These are phyloP conservation scores for Manis javanica DNA, from an alignment of 2,797 vertebrate genomes.

Conservation along the genomic window DNA sequence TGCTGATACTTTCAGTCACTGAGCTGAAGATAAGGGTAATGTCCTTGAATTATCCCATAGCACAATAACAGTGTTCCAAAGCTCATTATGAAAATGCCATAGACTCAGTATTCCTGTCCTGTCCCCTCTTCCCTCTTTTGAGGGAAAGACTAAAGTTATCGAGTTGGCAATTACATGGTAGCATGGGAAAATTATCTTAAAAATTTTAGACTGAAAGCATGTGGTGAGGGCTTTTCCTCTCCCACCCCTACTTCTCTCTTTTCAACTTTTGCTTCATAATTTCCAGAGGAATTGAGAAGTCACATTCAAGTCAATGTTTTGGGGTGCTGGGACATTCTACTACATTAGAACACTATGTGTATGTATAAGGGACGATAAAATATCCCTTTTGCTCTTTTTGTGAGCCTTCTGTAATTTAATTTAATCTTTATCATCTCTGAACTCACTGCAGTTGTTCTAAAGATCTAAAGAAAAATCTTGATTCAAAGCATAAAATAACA, in stretches of 20 bases:
- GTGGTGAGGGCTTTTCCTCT: neutral
- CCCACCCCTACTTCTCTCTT: neutral
- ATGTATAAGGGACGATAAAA: conserved; percentile 77
- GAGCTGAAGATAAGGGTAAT: conserved; percentile 64
- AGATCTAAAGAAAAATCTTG: conserved; percentile 85
- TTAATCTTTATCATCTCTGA: conserved; percentile 83
- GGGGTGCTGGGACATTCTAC: neutral
- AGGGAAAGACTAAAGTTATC: neutral
- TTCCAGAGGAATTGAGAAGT: conserved; percentile 72
- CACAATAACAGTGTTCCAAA: neutral
- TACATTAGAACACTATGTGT: conserved; percentile 52
- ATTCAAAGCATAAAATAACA: conserved; percentile 84
- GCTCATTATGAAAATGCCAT: conserved; percentile 38
- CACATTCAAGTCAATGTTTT: conserved; percentile 68
- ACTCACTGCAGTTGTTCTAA: conserved; percentile 84
- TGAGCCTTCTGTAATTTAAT: conserved; percentile 79
- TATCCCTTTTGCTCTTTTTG: conserved; percentile 78
- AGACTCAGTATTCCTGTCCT: neutral
- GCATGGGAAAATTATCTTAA: neutral
- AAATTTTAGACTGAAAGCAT: neutral
- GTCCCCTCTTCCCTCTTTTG: neutral
- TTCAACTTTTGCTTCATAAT: neutral
- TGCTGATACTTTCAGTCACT: conserved; percentile 67
- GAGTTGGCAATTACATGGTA: neutral
- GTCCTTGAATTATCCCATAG: conserved; percentile 66